These are phyloP conservation scores for Volucella inanis DNA, from an alignment of 2,888 invertebrate species.

Conservation along the genomic window DNA sequence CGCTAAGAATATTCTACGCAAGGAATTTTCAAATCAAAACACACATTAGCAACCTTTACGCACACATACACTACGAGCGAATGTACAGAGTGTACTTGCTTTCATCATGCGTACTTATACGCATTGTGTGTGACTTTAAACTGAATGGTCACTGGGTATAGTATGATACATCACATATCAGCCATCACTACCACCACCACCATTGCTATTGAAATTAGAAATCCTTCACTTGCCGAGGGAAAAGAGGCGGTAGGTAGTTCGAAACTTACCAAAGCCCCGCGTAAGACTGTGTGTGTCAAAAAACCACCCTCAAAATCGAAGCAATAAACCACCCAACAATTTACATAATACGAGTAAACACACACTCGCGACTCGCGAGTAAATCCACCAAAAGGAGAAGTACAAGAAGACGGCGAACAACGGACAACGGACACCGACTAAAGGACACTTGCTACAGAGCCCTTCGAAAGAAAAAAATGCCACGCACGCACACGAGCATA, in stretches of 20 bases:
- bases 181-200: conserved; percentile 1
- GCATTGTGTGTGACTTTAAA: conserved; percentile 68
- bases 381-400: conserved; percentile 49
- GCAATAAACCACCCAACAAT: conserved; percentile 66
- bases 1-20: conserved; percentile 52
- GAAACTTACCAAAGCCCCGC: conserved; percentile 52
- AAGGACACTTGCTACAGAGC: conserved; percentile 51
- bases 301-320: conserved; percentile 56
- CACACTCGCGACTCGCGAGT: conserved; percentile 62
- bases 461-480: conserved; percentile 30
- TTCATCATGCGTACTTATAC: conserved; percentile 65
- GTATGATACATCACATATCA: conserved; percentile 39
- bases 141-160: conserved; percentile 67
- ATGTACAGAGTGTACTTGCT: background rate
- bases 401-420: conserved; percentile 38
- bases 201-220: conserved; percentile 33
- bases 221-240: conserved; percentile 41
- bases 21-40: conserved; percentile 54
- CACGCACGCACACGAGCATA: conserved; percentile 49
- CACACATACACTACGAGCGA: conserved; percentile 33
- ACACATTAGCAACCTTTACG: conserved; percentile 37
- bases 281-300: conserved; percentile 55
- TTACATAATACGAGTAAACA: conserved; percentile 63
- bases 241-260: conserved; percentile 64
- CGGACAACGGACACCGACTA: conserved; percentile 7